Evolutionary conservation across 2,113 vertebrate species (phyloP), one percentile per base, ranked within the genome.

Genomic region (Thalassarche chlororhynchos): DNA sequence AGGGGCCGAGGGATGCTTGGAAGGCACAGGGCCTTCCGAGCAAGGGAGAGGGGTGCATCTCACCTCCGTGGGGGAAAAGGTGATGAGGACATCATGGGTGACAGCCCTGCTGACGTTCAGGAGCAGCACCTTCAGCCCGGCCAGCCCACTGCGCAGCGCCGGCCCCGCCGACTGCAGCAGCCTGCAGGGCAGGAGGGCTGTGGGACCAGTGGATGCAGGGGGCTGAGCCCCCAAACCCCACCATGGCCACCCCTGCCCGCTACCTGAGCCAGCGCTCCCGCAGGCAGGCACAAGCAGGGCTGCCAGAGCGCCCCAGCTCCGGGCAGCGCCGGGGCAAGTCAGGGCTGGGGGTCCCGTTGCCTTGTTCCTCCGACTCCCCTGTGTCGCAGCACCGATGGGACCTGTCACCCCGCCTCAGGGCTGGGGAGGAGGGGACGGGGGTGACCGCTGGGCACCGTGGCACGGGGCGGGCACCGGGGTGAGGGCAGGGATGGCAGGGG

Each of bases 281-380:
- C 46, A 96, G 90, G 80, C 95, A 97, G 64, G 60, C 21, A 0
- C 95, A 97, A 0, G 81, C 19, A 0, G 4, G 51, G 46, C 51
- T 80, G 31, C 3, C 1, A 0, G 84, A 87, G 55, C 0, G 11
- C 21, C 54, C 2, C 87, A 95, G 46, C 77, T 93, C 68, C 0
- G 0, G 6, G 69, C 95, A 97, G 24, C 0, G 6, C 38, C 0
- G 10, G 36, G 51, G 18, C 51, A 62, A 5, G 31, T 0, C 11
- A 0, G 5, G 57, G 28, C 9, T 14, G 14, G 0, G 1, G 2
- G 1, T 23, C 19, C 12, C 8, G 0, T 32, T 1, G 1, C 2
- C 17, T 4, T 0, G 2, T 8, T 40, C 25, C 40, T 62, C 58
- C 7, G 1, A 12, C 11, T 68, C 14, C 60, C 32, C 55, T 1